Percentiles rank a stretch among this genome's conserved stretches.
Conservation (phyloP, 64 coral and sea anemone genomes). For the Anthopleura sola region DNA sequence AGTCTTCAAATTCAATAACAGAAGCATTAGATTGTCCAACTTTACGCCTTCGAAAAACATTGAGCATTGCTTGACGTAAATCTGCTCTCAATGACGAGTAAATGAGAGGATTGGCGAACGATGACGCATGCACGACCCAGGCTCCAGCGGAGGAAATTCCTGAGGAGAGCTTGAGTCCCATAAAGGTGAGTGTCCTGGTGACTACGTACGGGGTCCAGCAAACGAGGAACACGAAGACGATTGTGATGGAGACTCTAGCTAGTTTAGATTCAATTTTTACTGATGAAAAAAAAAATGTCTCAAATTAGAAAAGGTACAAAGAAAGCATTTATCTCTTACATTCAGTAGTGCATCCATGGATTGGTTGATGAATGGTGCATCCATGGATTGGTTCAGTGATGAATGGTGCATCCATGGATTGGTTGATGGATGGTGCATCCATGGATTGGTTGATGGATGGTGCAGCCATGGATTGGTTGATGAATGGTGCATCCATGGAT, state of each 20-base stretch:
- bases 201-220: conserved; percentile 21
- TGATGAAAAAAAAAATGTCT: not conserved
- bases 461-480: too few relatives aligned
- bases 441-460: too few relatives aligned
- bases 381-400: too few relatives aligned
- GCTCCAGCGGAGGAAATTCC: not conserved
- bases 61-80: not conserved
- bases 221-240: conserved; percentile 13
- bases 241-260: not conserved
- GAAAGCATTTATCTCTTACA: too few relatives aligned
- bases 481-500: too few relatives aligned
- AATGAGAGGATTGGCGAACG: not conserved
- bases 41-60: not conserved
- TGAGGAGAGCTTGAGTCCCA: conserved; percentile 13
- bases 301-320: too few relatives aligned
- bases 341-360: too few relatives aligned
- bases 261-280: not conserved
- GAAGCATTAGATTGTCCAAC: not conserved
- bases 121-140: conserved; percentile 9
- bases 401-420: too few relatives aligned
- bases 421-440: too few relatives aligned
- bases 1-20: not conserved
- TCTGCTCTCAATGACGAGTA: conserved; percentile 6
- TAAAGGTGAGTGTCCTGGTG: not conserved
- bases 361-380: too few relatives aligned